A percentile compares a stretch with the other conserved stretches of the same genome.
Evolutionary conservation across 2,888 invertebrate genomes (phyloP).

Genomic region (Osmoderma eremita): DNA sequence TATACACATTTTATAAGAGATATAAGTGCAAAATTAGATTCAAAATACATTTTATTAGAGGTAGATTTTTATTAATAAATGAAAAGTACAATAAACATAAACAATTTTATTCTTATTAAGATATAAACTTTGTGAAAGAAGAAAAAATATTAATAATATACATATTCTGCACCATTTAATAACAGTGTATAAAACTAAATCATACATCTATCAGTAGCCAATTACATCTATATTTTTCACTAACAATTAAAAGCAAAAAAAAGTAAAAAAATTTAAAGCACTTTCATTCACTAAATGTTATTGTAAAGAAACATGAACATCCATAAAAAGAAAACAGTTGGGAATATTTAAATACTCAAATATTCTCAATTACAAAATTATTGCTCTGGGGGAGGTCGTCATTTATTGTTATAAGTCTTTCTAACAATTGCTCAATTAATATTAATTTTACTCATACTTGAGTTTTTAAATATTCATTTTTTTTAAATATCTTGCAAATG

Average conservation of each 20-base stretch:
- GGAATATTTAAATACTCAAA: conserved; percentile 42
- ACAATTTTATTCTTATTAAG: conserved; percentile 59
- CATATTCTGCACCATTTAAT: conserved; percentile 44
- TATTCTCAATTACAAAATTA: conserved; percentile 17
- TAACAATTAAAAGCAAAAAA: conserved; percentile 40
- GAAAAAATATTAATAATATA: conserved; percentile 44
- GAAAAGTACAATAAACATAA: conserved; percentile 63
- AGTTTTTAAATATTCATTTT: conserved; percentile 33
- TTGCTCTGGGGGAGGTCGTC: conserved; percentile 22
- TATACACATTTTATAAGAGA: neutral
- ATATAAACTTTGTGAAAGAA: conserved; percentile 56
- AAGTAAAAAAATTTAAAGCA: conserved; percentile 48
- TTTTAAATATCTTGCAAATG: conserved; percentile 34
- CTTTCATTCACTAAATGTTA: conserved; percentile 46
- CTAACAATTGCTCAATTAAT: neutral
- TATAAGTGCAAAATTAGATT: neutral
- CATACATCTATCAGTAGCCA: conserved; percentile 38
- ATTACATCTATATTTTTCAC: conserved; percentile 37
- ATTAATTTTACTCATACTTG: conserved; percentile 19
- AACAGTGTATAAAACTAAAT: conserved; percentile 40
- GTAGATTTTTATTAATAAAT: conserved; percentile 67
- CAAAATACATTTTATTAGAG: conserved; percentile 58
- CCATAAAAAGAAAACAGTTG: conserved; percentile 41
- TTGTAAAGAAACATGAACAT: conserved; percentile 39
- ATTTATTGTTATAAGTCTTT: conserved; percentile 1